These are phyloP conservation scores for Montipora capitata DNA, from an alignment of 92 coral and sea anemone species.

Conservation along the genomic window DNA sequence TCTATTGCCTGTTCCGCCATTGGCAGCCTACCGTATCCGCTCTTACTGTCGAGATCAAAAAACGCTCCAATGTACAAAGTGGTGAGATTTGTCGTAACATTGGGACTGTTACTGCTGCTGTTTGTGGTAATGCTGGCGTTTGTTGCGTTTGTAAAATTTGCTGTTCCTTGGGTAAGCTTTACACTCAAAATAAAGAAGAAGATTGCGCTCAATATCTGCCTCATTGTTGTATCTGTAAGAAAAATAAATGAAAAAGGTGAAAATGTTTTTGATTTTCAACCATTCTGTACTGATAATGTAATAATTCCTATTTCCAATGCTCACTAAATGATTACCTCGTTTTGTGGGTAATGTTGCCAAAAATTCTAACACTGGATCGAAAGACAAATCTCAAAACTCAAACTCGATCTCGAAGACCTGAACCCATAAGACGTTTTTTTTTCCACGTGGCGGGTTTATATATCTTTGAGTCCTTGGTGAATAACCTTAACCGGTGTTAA, in stretches of 20 bases:
- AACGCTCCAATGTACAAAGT: constrained; percentile 88
- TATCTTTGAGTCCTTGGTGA: too few species aligned
- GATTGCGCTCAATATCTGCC: neutral
- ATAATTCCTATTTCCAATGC: too few species aligned
- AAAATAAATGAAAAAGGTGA: neutral
- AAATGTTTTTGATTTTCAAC: too few species aligned
- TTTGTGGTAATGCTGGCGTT: constrained; percentile 28
- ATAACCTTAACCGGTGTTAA: too few species aligned
- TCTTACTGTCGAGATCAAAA: constrained; percentile 71
- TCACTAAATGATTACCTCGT: too few species aligned
- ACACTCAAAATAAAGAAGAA: constrained; percentile 3
- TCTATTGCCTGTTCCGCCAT: constrained; percentile 86
- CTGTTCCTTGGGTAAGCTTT: neutral
- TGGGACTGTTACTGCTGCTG: constrained; percentile 12
- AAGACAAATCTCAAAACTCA: too few species aligned
- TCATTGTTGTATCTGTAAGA: constrained; percentile 17
- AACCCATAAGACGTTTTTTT: too few species aligned
- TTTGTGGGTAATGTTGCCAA: too few species aligned
- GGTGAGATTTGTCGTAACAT: constrained; percentile 2
- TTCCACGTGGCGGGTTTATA: too few species aligned
- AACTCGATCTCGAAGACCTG: too few species aligned
- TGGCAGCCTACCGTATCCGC: constrained; percentile 83
- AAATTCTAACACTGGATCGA: too few species aligned
- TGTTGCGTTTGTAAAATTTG: neutral
- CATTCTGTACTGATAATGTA: too few species aligned